Conservation (phyloP, 2,888 invertebrate species). For the Netelia melanura region DNA sequence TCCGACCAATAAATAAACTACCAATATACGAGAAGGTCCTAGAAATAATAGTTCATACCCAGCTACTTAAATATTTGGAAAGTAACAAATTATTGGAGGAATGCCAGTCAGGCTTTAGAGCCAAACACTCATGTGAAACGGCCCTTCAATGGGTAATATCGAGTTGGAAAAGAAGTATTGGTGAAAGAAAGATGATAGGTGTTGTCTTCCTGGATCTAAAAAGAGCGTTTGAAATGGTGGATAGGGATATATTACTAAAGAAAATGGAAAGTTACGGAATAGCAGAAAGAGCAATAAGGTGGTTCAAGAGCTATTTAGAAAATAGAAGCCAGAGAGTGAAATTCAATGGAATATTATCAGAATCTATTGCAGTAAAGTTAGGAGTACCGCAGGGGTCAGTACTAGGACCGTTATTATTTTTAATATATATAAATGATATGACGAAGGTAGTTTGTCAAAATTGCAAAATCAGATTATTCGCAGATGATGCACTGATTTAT, state of each 20-base stretch:
- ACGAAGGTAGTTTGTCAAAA: background rate
- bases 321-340: slow-evolving; percentile 57
- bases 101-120: no score
- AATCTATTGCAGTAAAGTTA: slow-evolving; percentile 8
- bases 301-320: slow-evolving; percentile 57
- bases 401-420: slow-evolving; percentile 68
- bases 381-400: slow-evolving; percentile 70
- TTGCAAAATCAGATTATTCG: background rate
- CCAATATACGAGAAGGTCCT: no score
- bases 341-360: slow-evolving; percentile 39
- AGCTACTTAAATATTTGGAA: no score
- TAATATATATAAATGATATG: slow-evolving; percentile 62
- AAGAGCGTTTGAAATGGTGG: slow-evolving; percentile 11
- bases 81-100: no score
- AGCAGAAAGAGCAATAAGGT: slow-evolving; percentile 25
- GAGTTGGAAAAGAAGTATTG: no score
- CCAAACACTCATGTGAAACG: no score
- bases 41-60: no score
- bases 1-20: no score
- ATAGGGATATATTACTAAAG: slow-evolving; percentile 41
- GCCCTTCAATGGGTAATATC: no score
- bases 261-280: slow-evolving; percentile 61
- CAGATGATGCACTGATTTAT: background rate
- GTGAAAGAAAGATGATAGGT: no score
- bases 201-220: no score